A percentile compares a stretch with the other conserved stretches of the same genome.
These are phyloP conservation scores for Leptinotarsa peninsularis DNA, from an alignment of 2,888 invertebrate genomes.

Conservation along the genomic window DNA sequence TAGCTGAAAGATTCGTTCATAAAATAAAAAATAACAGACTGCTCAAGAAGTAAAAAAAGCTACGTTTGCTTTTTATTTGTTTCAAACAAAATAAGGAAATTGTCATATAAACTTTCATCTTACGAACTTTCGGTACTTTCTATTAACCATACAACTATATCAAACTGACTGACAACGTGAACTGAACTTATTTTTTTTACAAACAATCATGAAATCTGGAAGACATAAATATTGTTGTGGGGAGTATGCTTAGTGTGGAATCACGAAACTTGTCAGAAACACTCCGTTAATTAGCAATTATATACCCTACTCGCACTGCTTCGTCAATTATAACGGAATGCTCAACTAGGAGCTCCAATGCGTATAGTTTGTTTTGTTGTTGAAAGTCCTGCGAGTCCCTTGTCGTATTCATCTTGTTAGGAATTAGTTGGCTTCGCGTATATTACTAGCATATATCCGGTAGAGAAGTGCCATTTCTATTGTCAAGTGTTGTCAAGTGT, in stretches of 20 bases:
- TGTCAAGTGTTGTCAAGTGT: background rate
- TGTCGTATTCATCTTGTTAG: background rate
- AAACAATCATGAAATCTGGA: background rate
- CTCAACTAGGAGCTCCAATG: background rate
- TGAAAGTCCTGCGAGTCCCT: slow-evolving; percentile 1
- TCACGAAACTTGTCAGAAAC: slow-evolving; percentile 5
- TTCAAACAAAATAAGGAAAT: no score
- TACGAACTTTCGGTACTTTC: no score
- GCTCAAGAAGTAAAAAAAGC: no score
- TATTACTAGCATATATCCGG: background rate
- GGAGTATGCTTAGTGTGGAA: background rate
- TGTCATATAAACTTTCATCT: no score
- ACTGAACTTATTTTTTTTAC: background rate
- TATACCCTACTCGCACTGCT: background rate
- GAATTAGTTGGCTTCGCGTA: background rate
- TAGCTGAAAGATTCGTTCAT: no score
- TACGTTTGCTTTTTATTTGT: no score
- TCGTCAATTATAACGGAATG: slow-evolving; percentile 10
- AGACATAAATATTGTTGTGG: background rate
- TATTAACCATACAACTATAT: no score
- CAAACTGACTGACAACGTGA: no score
- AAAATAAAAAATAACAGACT: no score
- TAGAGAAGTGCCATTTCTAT: background rate
- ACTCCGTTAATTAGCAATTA: slow-evolving; percentile 12
- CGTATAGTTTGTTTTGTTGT: background rate